phyloP scores from a whole-genome alignment of 1,140 invertebrate genomes.

The Apis cerana region DNA sequence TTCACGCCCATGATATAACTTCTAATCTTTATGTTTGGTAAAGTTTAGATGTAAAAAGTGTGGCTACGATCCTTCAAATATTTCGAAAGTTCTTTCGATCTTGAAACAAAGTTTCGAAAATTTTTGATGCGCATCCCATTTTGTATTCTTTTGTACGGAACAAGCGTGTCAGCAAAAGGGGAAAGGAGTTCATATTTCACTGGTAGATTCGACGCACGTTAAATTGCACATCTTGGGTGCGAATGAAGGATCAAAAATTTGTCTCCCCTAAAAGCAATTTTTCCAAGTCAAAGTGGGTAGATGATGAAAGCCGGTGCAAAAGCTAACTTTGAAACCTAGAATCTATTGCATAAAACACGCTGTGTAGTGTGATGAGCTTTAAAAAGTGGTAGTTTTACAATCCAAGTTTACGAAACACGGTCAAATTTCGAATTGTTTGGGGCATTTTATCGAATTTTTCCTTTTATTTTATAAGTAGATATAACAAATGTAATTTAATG shows the following conservation, averaged over 20 bases:
- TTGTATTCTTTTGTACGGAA: background rate
- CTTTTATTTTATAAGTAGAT: background rate
- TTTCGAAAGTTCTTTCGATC: background rate
- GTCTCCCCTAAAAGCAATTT: conserved; percentile 27
- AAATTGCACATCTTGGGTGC: conserved; percentile 17
- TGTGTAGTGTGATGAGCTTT: background rate
- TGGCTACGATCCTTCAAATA: background rate
- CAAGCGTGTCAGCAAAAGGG: background rate
- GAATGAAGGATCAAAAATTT: conserved; percentile 39
- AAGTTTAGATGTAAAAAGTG: background rate
- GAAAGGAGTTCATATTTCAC: conserved; percentile 28
- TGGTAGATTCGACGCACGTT: conserved; percentile 5
- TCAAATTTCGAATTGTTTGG: background rate
- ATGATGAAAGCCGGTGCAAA: conserved; percentile 12
- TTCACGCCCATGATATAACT: background rate
- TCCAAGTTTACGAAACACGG: background rate
- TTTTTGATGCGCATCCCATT: background rate
- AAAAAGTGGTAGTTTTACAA: conserved; percentile 8
- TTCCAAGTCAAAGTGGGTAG: conserved; percentile 46
- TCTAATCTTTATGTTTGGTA: background rate
- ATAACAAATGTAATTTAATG: too few species aligned
- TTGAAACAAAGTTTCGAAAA: background rate
- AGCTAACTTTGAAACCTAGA: background rate
- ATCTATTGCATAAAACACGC: conserved; percentile 22
- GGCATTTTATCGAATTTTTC: background rate